Evolutionary conservation across 1,140 invertebrate genomes (phyloP), one percentile per base, ranked within the genome.

Genomic region (Pseudachorutes palmiensis): DNA sequence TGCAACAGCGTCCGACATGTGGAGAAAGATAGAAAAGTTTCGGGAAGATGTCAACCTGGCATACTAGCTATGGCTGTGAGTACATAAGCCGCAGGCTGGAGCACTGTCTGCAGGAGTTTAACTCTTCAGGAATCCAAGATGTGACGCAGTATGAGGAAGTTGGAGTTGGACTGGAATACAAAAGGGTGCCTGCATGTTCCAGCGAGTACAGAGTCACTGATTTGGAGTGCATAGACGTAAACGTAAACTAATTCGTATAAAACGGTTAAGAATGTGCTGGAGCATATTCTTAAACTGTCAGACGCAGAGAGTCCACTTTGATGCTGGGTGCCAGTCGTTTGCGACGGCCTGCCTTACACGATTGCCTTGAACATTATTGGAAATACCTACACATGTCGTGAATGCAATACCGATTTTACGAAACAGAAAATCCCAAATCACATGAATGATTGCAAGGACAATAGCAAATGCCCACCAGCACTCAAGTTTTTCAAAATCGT

Each of bases 231-330:
- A 9, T 41, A 41, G 5, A 5, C 19, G 36, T 62, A 31, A 32
- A 62, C 60, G 26, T n/a, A n/a, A n/a, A n/a, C 12, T 24, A 57
- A 57, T 65, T 65, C 36, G 49, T 41, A 49, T 22, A 64, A 62
- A 31, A 41, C 5, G 5, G 36, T 41, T 5, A 41, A 19, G 19
- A 19, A 41, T 9, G 36, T 41, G 19, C 36, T 41, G 5, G 36
- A 41, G 19, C 19, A 41, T 19, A 41, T 41, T 5, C 36, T 41
- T 5, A 33, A 61, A 26, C 5, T 41, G 28, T 32, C 9, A 14
- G 31, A 36, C 22, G 61, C 2, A 3, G 16, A 9, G 28, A 22
- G 22, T 26, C 32, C 31, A 45, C 9, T 5, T 5, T 12, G 61
- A 63, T 12, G 45, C 9, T 63, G 61, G 61, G 28, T 63, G 12